Evolutionary conservation across 92 coral and sea anemone genomes (phyloP), one percentile per base, ranked within the genome.

Genomic region (Porites rus): DNA sequence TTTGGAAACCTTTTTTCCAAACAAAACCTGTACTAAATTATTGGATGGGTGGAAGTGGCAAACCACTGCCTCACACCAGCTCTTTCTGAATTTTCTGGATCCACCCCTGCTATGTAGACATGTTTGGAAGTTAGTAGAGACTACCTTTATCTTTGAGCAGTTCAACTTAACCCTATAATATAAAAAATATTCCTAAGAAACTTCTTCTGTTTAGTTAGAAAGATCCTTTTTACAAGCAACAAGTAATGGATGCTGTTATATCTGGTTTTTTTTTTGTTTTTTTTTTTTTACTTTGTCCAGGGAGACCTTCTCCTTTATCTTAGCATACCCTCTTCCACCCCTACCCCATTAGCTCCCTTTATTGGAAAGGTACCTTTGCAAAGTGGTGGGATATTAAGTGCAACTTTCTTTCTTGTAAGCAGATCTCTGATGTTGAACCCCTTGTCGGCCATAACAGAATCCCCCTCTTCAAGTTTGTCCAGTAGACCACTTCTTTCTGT

Each of bases 391-490:
- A 87, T 87, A 72, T 87, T 87, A 16, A 87, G 58, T 54, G 46
- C 21, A 11, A 61, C 82, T 72, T 81, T 81, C 58, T 61, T 80
- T 73, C 24, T 87, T 63, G 91, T 87, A 1, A 87, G 62, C 58
- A 87, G 21, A 65, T 87, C 82, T 12, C 64, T 21, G 69, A 87
- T 72, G 61, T 56, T 86, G 84, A 86, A 68, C 6, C 87, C 87
- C n/a, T 65, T 82, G 70, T 60, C 79, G 4, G 90, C 90, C 90
- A 80, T 88, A 25, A 80, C 82, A 63, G 79, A 62, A 64, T 82
- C 91, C 20, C 88, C 88, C 20, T 52, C 67, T 62, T 88, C 89
- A 11, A 79, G 22, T 22, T 72, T 53, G 5, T 89, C 89, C 50
- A 84, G 25, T 25, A 89, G 25, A 58, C 89, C 92, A 79, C 86